Evolutionary conservation across 2,888 invertebrate genomes (phyloP), one percentile per base, ranked within the genome.

Genomic region (Nomada ruficornis): DNA sequence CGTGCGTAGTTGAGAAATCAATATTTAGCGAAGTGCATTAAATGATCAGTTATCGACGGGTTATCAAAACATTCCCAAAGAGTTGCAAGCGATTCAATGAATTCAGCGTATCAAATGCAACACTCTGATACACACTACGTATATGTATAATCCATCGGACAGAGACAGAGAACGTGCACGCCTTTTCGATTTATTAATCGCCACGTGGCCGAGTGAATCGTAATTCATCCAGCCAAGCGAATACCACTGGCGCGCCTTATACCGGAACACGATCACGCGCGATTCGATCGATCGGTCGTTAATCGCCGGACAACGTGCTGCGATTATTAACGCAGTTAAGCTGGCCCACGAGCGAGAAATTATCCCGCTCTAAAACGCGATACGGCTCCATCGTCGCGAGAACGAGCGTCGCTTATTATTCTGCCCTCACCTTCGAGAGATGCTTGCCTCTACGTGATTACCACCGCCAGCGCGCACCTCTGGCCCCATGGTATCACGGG

Each of bases 181-280:
- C 29, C 72, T 70, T 64, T 70, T 65, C 77, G 82, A 73, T 83
- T 83, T 13, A 83, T 83, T 77, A 83, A 83, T 77, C 77, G 82
- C 73, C 79, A 78, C 83, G 83, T 76, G 84, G 74, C 59, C 63
- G 63, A 13, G 59, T 18, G 52, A 70, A 23, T 78, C 79, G 73
- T 79, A 74, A 83, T 83, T 83, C 72, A 83, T 73, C 20, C 71
- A 26, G 13, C 52, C 68, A 26, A 71, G 52, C 83, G 73, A 68
- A 68, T 78, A 54, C 59, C 73, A 26, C 23, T 15, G 44, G 62
- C 67, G 36, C 47, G 23, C 79, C 71, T 79, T 73, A 73, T 81
- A 84, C 57, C 77, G 84, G 74, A 81, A 80, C 77, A 71, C 72
- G 57, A 77, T 84, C 84, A 80, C 84, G 84, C 84, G 80, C 80